phyloP scores from a whole-genome alignment of 2,888 invertebrate genomes.

The Branchellion lobata region DNA sequence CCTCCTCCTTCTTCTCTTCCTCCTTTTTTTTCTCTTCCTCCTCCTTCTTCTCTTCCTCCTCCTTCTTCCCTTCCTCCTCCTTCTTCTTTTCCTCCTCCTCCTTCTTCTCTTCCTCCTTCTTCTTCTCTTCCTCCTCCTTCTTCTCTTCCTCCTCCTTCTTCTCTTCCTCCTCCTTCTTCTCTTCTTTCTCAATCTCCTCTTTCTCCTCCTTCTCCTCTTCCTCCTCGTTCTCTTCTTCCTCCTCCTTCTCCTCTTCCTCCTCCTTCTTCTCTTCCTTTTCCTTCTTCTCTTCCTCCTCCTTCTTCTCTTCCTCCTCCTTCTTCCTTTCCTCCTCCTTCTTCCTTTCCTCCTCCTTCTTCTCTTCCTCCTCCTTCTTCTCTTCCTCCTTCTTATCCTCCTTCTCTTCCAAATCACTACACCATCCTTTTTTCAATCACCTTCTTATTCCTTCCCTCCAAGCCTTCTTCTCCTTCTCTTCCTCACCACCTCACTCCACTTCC shows the following conservation, averaged over 20 bases:
- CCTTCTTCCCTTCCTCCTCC: slow-evolving; percentile 12
- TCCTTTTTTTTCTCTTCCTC: slow-evolving; percentile 39
- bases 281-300: not conserved
- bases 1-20: slow-evolving; percentile 38
- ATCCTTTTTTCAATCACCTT: too few relatives aligned
- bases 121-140: slow-evolving; percentile 29
- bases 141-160: slow-evolving; percentile 32
- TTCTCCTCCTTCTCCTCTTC: slow-evolving; percentile 33
- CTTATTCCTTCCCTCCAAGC: too few relatives aligned
- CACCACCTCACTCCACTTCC: too few relatives aligned
- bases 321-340: slow-evolving; percentile 22
- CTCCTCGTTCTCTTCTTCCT: not conserved
- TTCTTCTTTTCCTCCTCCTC: slow-evolving; percentile 17
- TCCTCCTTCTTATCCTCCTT: too few relatives aligned
- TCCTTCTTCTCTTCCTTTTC: not conserved
- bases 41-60: slow-evolving; percentile 41
- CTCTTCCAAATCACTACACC: not conserved
- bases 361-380: slow-evolving; percentile 37
- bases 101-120: slow-evolving; percentile 15
- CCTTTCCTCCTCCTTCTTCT: slow-evolving; percentile 31
- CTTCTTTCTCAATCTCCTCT: too few relatives aligned
- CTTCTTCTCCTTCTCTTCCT: too few relatives aligned
- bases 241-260: slow-evolving; percentile 18
- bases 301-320: not conserved
- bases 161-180: slow-evolving; percentile 31